A percentile compares a stretch with the other conserved stretches of the same genome.
Evolutionary conservation across 2,113 vertebrate species (phyloP).

Genomic region (Calonectris borealis): DNA sequence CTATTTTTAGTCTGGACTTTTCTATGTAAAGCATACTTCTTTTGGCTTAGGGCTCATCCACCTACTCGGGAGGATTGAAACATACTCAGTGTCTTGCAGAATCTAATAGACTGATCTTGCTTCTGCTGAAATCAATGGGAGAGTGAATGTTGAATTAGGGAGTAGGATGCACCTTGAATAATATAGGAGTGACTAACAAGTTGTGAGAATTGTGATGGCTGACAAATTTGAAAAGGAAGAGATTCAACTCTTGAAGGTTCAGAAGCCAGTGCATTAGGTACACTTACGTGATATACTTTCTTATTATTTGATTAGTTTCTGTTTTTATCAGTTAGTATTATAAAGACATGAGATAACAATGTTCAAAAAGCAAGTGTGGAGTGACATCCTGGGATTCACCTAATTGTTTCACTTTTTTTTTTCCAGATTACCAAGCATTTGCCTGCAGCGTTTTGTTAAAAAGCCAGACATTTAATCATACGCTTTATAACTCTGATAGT

Average conservation of each 20-base stretch:
- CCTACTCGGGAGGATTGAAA: not conserved
- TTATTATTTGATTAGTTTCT: not conserved
- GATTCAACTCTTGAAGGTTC: not conserved
- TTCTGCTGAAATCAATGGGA: not conserved
- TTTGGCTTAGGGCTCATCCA: not conserved
- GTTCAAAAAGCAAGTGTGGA: not conserved
- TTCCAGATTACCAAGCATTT: conserved; percentile 48
- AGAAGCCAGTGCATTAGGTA: not conserved
- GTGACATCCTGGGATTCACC: not conserved
- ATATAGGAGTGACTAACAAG: not conserved
- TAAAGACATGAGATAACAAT: not conserved
- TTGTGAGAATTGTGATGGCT: not conserved
- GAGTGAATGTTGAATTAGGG: not conserved
- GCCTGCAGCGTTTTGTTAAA: not conserved
- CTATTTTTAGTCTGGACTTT: conserved; percentile 2
- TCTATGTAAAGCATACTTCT: not conserved
- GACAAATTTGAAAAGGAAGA: not conserved
- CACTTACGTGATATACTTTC: not conserved
- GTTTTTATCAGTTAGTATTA: not conserved
- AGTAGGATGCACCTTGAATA: not conserved
- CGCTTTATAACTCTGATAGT: conserved; percentile 32
- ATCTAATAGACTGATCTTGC: not conserved
- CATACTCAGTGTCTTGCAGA: not conserved
- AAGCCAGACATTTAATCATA: not conserved
- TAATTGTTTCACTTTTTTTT: not conserved